Evolutionary conservation across 2,888 invertebrate genomes (phyloP).

Genomic region (Erynnis tages): DNA sequence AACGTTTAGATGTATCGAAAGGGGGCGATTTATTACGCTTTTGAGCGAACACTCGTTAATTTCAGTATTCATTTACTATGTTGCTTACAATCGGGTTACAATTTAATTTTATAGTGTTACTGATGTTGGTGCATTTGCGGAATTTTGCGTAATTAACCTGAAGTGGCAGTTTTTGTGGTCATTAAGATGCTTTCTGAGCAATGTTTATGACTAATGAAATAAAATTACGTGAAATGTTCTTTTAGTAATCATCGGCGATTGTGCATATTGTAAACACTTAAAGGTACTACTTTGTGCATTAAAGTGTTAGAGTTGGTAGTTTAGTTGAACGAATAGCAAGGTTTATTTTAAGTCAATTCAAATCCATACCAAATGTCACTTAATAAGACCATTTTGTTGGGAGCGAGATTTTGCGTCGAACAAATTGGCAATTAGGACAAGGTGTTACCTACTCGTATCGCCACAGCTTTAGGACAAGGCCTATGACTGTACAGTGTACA

Average conservation of each 20-base stretch:
- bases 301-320: too few species aligned
- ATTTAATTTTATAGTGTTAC: slow-evolving; percentile 39
- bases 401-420: too few species aligned
- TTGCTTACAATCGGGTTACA: slow-evolving; percentile 51
- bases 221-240: slow-evolving; percentile 30
- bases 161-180: slow-evolving; percentile 72
- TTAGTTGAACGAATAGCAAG: too few species aligned
- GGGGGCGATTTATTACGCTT: slow-evolving; percentile 13
- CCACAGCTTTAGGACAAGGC: too few species aligned
- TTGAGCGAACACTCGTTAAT: slow-evolving; percentile 28
- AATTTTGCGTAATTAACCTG: slow-evolving; percentile 74
- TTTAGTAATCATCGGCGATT: background rate
- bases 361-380: too few species aligned
- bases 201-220: slow-evolving; percentile 54
- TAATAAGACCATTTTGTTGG: too few species aligned
- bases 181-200: slow-evolving; percentile 49
- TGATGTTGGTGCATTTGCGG: slow-evolving; percentile 57
- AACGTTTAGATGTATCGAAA: slow-evolving; percentile 1
- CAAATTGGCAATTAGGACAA: too few species aligned
- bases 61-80: slow-evolving; percentile 41
- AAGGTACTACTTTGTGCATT: too few species aligned
- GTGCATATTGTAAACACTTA: background rate
- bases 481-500: too few species aligned
- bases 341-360: too few species aligned
- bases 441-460: too few species aligned